Evolutionary conservation across 2,797 vertebrate genomes (phyloP), one percentile per base, ranked within the genome.

Genomic region (Varecia variegata): DNA sequence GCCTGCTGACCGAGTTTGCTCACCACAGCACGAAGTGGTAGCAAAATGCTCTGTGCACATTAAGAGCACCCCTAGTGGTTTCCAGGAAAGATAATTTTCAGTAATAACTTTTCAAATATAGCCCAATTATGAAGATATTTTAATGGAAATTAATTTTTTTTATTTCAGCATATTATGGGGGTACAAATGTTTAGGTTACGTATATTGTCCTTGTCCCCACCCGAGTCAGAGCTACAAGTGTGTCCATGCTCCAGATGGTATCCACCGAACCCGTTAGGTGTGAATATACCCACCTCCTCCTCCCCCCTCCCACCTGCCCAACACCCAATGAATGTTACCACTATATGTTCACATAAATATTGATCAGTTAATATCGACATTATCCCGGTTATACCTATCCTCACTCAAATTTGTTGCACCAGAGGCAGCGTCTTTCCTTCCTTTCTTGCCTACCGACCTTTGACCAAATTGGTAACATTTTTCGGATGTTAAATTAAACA

Each of bases 401-500:
- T 74, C 52, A 67, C 25, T 74, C 52, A 67, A 20, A 47, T 86
- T 15, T 50, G 9, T 84, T 40, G 32, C 45, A 79, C 3, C 20
- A 90, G 25, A 86, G 35, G 68, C 4, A 11, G 38, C 5, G 71
- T 92, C 13, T 32, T 77, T 76, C 20, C 60, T 71, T 95, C 45
- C 15, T 76, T 70, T 83, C 43, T 45, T 74, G 38, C 3, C 43
- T 83, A 32, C 13, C 58, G 83, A 50, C 32, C 45, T 93, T 68
- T 86, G 79, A 43, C 6, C 27, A 95, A 90, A 74, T 88, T 94
- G 89, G 11, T 70, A 56, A 52, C 56, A 40, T 20, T 76, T 93
- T 96, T 93, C 62, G 74, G 83, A 25, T 95, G 43, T 93, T 67
- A 67, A 84, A 40, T 25, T 77, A 84, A 96, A 74, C 43, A 85